Conservation (phyloP, 2,888 invertebrate genomes). For the Leptinotarsa rubiginosa region DNA sequence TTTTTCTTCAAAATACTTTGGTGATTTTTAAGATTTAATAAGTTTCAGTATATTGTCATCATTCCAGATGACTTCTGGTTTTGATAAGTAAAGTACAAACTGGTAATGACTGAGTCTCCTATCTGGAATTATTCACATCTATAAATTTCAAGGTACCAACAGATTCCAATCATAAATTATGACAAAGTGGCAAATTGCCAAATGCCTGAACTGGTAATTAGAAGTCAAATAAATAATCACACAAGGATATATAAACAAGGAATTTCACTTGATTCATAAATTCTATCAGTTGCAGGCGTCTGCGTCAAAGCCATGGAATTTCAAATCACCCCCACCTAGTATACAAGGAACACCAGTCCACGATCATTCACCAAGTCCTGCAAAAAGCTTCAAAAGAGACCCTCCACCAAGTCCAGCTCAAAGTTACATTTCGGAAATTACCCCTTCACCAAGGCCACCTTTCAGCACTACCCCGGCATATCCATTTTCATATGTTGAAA, state of each 20-base stretch:
- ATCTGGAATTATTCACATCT: too few species aligned
- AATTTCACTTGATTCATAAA: background rate
- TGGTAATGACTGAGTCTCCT: too few species aligned
- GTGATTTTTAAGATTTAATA: too few species aligned
- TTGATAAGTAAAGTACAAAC: too few species aligned
- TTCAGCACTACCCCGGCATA: background rate
- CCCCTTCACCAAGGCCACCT: background rate
- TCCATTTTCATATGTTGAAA: background rate
- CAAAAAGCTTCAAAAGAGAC: slow-evolving; percentile 4
- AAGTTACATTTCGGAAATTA: background rate
- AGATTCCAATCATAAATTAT: too few species aligned
- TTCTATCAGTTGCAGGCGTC: background rate
- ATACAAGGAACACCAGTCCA: background rate
- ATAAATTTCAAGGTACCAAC: too few species aligned
- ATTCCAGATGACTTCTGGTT: too few species aligned
- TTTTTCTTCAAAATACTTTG: too few species aligned
- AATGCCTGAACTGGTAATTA: too few species aligned
- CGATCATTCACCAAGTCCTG: slow-evolving; percentile 1
- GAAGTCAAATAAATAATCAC: background rate
- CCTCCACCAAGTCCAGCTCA: slow-evolving; percentile 17
- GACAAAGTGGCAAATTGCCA: too few species aligned
- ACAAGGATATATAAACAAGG: background rate
- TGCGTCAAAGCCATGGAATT: background rate
- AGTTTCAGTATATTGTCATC: too few species aligned
- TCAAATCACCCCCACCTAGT: slow-evolving; percentile 1